Conservation (phyloP, 1,140 invertebrate species). For the Hycleus cichorii region DNA sequence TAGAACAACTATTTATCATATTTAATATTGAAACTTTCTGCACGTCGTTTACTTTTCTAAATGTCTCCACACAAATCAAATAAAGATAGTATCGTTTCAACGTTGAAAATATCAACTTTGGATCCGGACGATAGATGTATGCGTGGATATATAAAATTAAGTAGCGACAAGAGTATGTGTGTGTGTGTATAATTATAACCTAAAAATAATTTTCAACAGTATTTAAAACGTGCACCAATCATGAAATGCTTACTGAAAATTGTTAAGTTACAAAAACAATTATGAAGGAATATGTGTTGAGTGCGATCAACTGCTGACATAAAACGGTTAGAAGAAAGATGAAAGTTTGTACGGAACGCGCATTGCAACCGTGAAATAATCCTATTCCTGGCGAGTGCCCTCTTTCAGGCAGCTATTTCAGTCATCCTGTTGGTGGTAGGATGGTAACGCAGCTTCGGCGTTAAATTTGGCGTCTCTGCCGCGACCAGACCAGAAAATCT, state of each 20-base stretch:
- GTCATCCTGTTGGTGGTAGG: conserved; percentile 18
- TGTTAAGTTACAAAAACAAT: conserved; percentile 17
- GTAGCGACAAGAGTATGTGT: conserved; percentile 26
- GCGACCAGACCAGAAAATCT: conserved; percentile 29
- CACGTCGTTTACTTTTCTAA: conserved; percentile 12
- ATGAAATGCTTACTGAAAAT: conserved; percentile 21
- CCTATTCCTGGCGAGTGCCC: conserved; percentile 26
- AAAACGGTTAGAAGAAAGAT: conserved; percentile 1
- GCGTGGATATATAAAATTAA: conserved; percentile 25
- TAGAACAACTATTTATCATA: conserved; percentile 25
- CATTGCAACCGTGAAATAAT: conserved; percentile 15
- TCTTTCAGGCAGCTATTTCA: conserved; percentile 28
- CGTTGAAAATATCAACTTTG: conserved; percentile 14
- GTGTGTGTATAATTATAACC: conserved; percentile 5
- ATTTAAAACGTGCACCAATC: conserved; percentile 13
- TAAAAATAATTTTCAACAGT: conserved; percentile 19
- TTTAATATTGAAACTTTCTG: conserved; percentile 11
- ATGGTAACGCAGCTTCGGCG: conserved; percentile 18
- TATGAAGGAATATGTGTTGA: conserved; percentile 11
- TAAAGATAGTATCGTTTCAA: conserved; percentile 15
- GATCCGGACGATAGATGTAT: conserved; percentile 3
- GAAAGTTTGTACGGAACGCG: conserved; percentile 6
- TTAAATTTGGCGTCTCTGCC: conserved; percentile 30
- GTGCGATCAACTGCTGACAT: background rate
- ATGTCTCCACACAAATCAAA: conserved; percentile 16